These are phyloP conservation scores for Drosophila eohydei DNA, from an alignment of 2,888 invertebrate species.

Conservation along the genomic window DNA sequence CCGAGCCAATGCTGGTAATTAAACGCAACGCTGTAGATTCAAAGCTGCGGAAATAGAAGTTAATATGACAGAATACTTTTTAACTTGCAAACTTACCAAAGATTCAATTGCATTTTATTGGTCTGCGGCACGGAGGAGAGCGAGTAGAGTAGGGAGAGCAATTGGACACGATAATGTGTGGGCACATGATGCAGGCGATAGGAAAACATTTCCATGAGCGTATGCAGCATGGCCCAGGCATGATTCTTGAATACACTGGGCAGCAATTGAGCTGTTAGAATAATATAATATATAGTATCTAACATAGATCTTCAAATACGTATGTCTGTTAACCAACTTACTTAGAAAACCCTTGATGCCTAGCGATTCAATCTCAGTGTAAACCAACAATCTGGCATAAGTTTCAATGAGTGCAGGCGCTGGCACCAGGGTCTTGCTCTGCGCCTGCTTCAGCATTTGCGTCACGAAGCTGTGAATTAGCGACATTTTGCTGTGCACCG, in stretches of 20 bases:
- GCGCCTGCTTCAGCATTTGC: slow-evolving; percentile 95
- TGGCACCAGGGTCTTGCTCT: slow-evolving; percentile 93
- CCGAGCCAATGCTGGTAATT: slow-evolving; percentile 95
- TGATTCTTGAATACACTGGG: slow-evolving; percentile 96
- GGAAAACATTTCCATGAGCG: slow-evolving; percentile 97
- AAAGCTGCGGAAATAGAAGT: slow-evolving; percentile 86
- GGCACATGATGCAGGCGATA: slow-evolving; percentile 98
- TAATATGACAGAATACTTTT: neutral
- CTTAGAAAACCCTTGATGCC: slow-evolving; percentile 98
- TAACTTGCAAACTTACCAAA: slow-evolving; percentile 88
- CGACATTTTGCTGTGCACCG: slow-evolving; percentile 98
- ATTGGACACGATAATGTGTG: slow-evolving; percentile 96
- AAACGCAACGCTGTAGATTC: slow-evolving; percentile 95
- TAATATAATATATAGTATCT: neutral
- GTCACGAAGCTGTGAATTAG: slow-evolving; percentile 93
- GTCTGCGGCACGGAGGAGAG: slow-evolving; percentile 96
- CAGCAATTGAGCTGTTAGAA: slow-evolving; percentile 90
- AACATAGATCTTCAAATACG: neutral
- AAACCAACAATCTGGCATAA: slow-evolving; percentile 95
- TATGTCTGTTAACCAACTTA: slow-evolving; percentile 76
- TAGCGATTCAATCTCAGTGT: slow-evolving; percentile 97
- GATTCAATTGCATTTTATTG: slow-evolving; percentile 96
- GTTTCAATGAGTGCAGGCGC: slow-evolving; percentile 98
- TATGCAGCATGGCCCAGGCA: slow-evolving; percentile 98
- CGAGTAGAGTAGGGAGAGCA: slow-evolving; percentile 95